These are phyloP conservation scores for Scaptomyza polygonia DNA, from an alignment of 2,888 invertebrate species.

Conservation along the genomic window DNA sequence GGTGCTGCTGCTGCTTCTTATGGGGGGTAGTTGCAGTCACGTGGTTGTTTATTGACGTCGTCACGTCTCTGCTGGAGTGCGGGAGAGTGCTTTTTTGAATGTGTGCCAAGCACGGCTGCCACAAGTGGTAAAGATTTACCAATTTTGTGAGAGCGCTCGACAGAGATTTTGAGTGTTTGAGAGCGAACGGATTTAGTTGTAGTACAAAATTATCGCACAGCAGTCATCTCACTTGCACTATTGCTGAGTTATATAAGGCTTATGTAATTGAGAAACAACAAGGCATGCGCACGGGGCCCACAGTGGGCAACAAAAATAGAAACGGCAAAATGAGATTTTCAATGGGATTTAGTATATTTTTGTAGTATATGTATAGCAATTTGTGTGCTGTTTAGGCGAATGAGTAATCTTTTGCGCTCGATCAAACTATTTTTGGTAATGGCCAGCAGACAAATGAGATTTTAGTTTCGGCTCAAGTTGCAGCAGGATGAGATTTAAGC, in stretches of 20 bases:
- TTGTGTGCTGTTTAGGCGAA: constrained; percentile 16
- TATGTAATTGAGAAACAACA: constrained; percentile 70
- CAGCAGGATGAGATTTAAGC: constrained; percentile 49
- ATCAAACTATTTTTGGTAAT: constrained; percentile 60
- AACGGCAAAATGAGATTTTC: constrained; percentile 33
- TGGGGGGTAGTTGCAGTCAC: constrained; percentile 42
- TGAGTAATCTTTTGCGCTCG: constrained; percentile 58
- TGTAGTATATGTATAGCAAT: constrained; percentile 4
- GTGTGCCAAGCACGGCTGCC: constrained; percentile 19
- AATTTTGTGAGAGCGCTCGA: neutral
- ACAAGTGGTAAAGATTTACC: constrained; percentile 7
- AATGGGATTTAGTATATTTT: constrained; percentile 6
- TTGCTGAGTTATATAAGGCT: constrained; percentile 74
- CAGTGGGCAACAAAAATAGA: constrained; percentile 69
- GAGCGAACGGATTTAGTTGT: neutral
- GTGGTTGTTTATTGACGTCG: constrained; percentile 37
- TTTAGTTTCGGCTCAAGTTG: constrained; percentile 52
- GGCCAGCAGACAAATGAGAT: constrained; percentile 32
- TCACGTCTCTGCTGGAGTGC: constrained; percentile 11
- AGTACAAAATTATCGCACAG: constrained; percentile 20
- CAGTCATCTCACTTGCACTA: constrained; percentile 55
- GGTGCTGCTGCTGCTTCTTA: constrained; percentile 3
- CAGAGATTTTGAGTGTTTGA: neutral
- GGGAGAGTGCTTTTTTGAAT: constrained; percentile 27
- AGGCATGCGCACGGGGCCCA: constrained; percentile 67